A percentile compares a stretch with the other conserved stretches of the same genome.
phyloP scores from a whole-genome alignment of 1,140 invertebrate genomes.

The Eriocheir sinensis region DNA sequence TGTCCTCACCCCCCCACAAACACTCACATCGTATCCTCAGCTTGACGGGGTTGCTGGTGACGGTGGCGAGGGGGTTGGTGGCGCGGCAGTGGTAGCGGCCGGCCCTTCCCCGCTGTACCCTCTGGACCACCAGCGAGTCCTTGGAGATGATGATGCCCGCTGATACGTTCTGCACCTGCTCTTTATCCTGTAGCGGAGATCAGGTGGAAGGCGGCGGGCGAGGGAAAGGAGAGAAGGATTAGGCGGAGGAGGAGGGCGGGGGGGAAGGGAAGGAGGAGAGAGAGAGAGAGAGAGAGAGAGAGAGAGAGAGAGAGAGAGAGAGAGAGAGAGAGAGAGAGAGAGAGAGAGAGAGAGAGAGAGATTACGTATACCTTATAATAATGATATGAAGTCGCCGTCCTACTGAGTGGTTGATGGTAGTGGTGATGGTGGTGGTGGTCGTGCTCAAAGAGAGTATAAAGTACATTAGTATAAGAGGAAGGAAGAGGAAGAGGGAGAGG shows the following conservation, averaged over 20 bases:
- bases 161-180: constrained; percentile 29
- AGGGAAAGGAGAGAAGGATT: neutral
- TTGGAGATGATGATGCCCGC: constrained; percentile 12
- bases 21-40: constrained; percentile 46
- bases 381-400: no score
- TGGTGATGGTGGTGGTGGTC: no score
- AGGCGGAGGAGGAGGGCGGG: neutral
- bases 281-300: neutral
- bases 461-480: neutral
- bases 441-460: neutral
- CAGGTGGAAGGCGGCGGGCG: neutral
- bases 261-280: neutral
- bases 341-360: neutral
- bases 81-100: constrained; percentile 32
- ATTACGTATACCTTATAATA: neutral
- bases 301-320: neutral
- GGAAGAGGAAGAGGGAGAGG: neutral
- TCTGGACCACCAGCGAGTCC: constrained; percentile 51
- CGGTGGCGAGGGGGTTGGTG: constrained; percentile 30
- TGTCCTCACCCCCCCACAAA: neutral
- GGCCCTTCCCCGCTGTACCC: neutral
- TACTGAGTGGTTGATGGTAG: no score
- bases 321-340: neutral
- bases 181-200: constrained; percentile 4
- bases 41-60: constrained; percentile 37